phyloP scores from a whole-genome alignment of 2,888 invertebrate species.

The Leucoma salicis region DNA sequence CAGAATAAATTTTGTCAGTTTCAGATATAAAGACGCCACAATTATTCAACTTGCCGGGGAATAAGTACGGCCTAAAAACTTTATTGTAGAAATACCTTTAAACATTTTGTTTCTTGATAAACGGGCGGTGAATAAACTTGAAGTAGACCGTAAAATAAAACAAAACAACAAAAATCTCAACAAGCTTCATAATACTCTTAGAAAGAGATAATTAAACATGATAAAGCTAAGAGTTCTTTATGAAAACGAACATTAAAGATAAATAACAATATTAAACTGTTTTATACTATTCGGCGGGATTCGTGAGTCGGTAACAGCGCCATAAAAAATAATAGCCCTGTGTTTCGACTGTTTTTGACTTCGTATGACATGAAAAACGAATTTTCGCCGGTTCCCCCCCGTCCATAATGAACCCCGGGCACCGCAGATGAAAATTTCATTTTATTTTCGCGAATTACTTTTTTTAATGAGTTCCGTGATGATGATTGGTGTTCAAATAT shows the following conservation, averaged over 20 bases:
- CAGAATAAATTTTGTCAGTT: too few relatives aligned
- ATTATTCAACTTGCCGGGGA: too few relatives aligned
- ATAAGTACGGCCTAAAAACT: background rate
- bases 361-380: constrained; percentile 42
- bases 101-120: background rate
- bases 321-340: constrained; percentile 41
- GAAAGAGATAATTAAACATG: constrained; percentile 11
- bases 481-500: constrained; percentile 26
- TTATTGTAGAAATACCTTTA: background rate
- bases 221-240: constrained; percentile 8
- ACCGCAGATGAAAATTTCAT: constrained; percentile 27
- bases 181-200: constrained; percentile 4
- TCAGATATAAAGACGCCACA: too few relatives aligned
- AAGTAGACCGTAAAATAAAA: constrained; percentile 1
- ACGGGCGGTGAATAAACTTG: background rate
- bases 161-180: constrained; percentile 1
- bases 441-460: constrained; percentile 32
- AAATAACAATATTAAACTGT: constrained; percentile 17
- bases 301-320: constrained; percentile 32
- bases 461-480: constrained; percentile 27
- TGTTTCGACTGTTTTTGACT: constrained; percentile 47
- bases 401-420: constrained; percentile 19
- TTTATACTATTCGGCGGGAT: constrained; percentile 20
- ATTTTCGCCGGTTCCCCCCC: constrained; percentile 33
- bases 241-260: constrained; percentile 10